Evolutionary conservation across 1,140 invertebrate species (phyloP).

Genomic region (Centruroides sculpturatus): DNA sequence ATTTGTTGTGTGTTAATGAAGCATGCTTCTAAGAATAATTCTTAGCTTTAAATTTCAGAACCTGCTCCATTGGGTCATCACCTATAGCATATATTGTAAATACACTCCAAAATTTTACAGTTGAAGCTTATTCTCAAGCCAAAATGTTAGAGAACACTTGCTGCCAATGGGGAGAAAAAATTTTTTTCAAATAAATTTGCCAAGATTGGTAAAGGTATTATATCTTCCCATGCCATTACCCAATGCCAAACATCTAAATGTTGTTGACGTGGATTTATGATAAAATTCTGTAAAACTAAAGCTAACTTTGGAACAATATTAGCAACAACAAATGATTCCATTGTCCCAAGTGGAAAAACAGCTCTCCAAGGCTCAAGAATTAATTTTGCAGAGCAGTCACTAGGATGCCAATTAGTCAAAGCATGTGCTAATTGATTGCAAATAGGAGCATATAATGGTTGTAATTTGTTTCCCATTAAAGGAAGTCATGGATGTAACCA

Average conservation of each 20-base stretch:
- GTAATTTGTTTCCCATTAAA: slow-evolving; percentile 52
- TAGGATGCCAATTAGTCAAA: slow-evolving; percentile 78
- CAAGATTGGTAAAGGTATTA: slow-evolving; percentile 54
- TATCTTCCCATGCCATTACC: slow-evolving; percentile 71
- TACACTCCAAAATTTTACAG: too few relatives aligned
- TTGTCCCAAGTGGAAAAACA: slow-evolving; percentile 63
- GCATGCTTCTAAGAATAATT: too few relatives aligned
- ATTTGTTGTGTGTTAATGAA: slow-evolving; percentile 70
- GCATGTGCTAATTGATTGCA: slow-evolving; percentile 78
- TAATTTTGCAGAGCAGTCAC: slow-evolving; percentile 75
- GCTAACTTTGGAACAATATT: slow-evolving; percentile 86
- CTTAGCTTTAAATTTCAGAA: too few relatives aligned
- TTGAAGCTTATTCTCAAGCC: too few relatives aligned
- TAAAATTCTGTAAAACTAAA: slow-evolving; percentile 49
- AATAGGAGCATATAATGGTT: slow-evolving; percentile 80
- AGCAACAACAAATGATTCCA: slow-evolving; percentile 70
- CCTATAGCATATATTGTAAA: too few relatives aligned
- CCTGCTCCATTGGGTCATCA: too few relatives aligned
- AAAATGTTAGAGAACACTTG: too few relatives aligned
- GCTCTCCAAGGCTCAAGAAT: slow-evolving; percentile 84
- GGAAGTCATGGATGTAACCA: slow-evolving; percentile 96
- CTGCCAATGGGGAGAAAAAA: slow-evolving; percentile 77
- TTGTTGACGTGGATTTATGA: slow-evolving; percentile 76
- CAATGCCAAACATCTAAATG: slow-evolving; percentile 56
- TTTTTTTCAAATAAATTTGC: slow-evolving; percentile 57